Percentiles rank a stretch among this genome's conserved stretches.
phyloP scores from a whole-genome alignment of 1,140 invertebrate species.

The Megalonaias nervosa region DNA sequence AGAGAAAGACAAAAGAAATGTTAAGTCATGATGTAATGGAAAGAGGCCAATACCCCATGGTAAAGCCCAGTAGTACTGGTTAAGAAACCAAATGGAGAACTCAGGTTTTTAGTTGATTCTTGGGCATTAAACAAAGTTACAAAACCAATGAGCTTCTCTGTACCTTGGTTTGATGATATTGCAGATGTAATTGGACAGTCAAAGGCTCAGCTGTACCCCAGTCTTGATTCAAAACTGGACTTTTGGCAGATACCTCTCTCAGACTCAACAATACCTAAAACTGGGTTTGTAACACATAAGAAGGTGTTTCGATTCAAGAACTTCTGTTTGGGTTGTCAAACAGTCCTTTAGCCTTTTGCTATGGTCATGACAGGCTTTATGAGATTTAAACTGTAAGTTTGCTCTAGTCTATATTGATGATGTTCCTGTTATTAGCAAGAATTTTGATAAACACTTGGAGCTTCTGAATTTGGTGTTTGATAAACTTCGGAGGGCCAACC shows the following conservation, averaged over 20 bases:
- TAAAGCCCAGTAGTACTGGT: slow-evolving; percentile 37
- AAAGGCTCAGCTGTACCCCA: slow-evolving; percentile 32
- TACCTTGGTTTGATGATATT: slow-evolving; percentile 40
- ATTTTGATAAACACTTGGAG: slow-evolving; percentile 42
- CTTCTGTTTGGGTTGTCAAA: slow-evolving; percentile 37
- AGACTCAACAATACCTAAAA: slow-evolving; percentile 34
- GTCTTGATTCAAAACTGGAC: slow-evolving; percentile 31
- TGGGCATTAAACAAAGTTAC: slow-evolving; percentile 39
- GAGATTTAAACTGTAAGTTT: slow-evolving; percentile 40
- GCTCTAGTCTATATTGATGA: slow-evolving; percentile 45
- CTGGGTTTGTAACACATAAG: slow-evolving; percentile 46
- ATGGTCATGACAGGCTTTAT: slow-evolving; percentile 18
- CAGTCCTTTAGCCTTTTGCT: slow-evolving; percentile 25
- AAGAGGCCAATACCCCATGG: slow-evolving; percentile 22
- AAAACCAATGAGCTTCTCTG: slow-evolving; percentile 9
- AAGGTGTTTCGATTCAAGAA: slow-evolving; percentile 37
- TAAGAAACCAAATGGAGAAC: slow-evolving; percentile 39
- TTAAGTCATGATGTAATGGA: slow-evolving; percentile 37
- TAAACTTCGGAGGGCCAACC: slow-evolving; percentile 25
- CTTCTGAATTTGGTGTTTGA: slow-evolving; percentile 38
- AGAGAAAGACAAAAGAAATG: slow-evolving; percentile 34
- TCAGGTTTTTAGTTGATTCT: slow-evolving; percentile 39
- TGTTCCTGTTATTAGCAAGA: slow-evolving; percentile 32
- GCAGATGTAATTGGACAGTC: slow-evolving; percentile 35
- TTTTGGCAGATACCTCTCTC: slow-evolving; percentile 44